A percentile compares a stretch with the other conserved stretches of the same genome.
These are phyloP conservation scores for Chironomus tentans DNA, from an alignment of 2,888 invertebrate species.

Conservation along the genomic window DNA sequence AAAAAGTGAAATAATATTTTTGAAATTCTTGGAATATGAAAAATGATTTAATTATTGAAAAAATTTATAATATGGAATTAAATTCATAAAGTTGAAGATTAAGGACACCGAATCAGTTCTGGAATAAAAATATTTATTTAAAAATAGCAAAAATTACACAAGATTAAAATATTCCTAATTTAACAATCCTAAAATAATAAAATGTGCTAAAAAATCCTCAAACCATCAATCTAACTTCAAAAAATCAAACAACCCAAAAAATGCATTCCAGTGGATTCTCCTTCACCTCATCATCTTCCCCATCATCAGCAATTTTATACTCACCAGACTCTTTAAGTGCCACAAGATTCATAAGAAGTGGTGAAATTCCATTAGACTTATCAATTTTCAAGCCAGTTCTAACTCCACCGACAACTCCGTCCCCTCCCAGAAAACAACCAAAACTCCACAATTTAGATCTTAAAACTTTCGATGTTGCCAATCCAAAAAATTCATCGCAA, in stretches of 20 bases:
- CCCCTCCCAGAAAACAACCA: conserved; percentile 35
- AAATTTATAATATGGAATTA: no score
- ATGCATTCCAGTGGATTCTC: conserved; percentile 19
- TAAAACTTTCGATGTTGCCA: background rate
- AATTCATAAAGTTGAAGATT: no score
- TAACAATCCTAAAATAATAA: no score
- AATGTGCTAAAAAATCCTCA: background rate
- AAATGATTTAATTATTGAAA: no score
- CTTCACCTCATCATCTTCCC: background rate
- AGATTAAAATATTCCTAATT: no score
- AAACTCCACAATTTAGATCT: background rate
- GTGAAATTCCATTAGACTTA: conserved; percentile 39
- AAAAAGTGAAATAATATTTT: no score
- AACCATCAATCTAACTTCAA: background rate
- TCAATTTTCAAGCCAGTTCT: conserved; percentile 38
- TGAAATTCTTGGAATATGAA: no score
- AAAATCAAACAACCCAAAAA: background rate
- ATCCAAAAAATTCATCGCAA: background rate
- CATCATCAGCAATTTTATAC: conserved; percentile 28
- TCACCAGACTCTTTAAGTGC: no score
- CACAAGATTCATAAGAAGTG: background rate
- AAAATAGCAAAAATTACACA: no score
- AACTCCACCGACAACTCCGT: conserved; percentile 42
- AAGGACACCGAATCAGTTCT: no score
- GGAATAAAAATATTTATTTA: no score